Evolutionary conservation across 2,113 vertebrate genomes (phyloP).

Genomic region (Anolis carolinensis): DNA sequence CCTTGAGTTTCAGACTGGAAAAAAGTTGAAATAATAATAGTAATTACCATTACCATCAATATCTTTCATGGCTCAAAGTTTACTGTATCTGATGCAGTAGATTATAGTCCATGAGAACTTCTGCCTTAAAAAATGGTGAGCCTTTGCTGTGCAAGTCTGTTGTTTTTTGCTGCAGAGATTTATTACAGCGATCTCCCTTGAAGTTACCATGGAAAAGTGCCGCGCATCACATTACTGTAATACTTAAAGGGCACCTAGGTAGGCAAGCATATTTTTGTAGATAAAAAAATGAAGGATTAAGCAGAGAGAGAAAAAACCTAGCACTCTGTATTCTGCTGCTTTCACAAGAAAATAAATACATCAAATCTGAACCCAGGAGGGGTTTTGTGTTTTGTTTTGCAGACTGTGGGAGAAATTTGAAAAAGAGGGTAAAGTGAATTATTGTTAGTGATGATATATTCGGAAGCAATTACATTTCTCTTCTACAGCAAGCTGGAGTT

Average conservation of each 20-base stretch:
- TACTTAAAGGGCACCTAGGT: not conserved
- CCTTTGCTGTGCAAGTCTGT: not conserved
- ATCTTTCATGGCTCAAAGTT: not conserved
- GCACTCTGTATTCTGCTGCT: not conserved
- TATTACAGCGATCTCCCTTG: not conserved
- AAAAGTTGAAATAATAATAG: not conserved
- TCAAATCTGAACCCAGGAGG: not conserved
- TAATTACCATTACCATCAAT: too few species aligned
- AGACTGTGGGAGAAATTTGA: not conserved
- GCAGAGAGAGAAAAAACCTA: fast-evolving
- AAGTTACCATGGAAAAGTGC: constrained; percentile 9
- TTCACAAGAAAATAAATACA: not conserved
- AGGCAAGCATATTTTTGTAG: not conserved
- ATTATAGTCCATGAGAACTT: not conserved
- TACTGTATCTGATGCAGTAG: not conserved
- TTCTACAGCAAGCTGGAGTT: constrained; percentile 17
- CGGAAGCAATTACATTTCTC: constrained; percentile 27
- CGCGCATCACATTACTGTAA: not conserved
- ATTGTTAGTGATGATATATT: not conserved
- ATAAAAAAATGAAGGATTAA: not conserved
- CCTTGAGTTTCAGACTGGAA: too few species aligned
- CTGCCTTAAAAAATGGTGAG: not conserved
- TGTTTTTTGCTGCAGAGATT: not conserved
- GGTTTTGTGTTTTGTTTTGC: not conserved
- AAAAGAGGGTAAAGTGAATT: constrained; percentile 5